These are phyloP conservation scores for Andrena chrysosceles DNA, from an alignment of 2,888 invertebrate species.

Conservation along the genomic window DNA sequence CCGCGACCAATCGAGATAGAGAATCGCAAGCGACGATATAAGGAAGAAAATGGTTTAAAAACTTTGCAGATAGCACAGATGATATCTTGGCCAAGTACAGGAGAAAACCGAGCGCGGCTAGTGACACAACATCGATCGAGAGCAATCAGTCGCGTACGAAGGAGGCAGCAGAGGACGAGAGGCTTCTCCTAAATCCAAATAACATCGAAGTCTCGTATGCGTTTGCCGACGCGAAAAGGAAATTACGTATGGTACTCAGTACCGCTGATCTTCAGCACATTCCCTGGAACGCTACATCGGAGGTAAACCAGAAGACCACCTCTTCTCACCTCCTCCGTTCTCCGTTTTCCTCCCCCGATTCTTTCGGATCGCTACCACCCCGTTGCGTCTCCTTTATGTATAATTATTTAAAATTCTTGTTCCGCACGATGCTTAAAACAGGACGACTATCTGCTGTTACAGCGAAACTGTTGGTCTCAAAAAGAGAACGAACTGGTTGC, in stretches of 20 bases:
- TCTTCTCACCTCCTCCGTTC: too few relatives aligned
- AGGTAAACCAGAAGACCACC: slow-evolving; percentile 67
- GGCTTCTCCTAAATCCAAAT: slow-evolving; percentile 86
- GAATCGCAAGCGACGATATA: not conserved
- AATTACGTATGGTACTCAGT: slow-evolving; percentile 95
- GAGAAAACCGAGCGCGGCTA: slow-evolving; percentile 88
- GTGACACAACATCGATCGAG: slow-evolving; percentile 85
- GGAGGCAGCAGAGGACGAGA: slow-evolving; percentile 84
- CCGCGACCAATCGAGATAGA: not conserved
- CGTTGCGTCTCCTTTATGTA: too few relatives aligned
- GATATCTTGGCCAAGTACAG: slow-evolving; percentile 98
- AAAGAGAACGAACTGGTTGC: slow-evolving; percentile 87
- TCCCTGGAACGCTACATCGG: slow-evolving; percentile 80
- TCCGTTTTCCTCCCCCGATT: too few relatives aligned
- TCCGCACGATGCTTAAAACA: not conserved
- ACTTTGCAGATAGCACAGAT: slow-evolving; percentile 90
- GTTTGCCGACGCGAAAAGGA: slow-evolving; percentile 92
- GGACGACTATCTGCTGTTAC: slow-evolving; percentile 33
- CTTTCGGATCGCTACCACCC: too few relatives aligned
- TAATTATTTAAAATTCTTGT: too few relatives aligned
- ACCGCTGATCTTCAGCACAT: slow-evolving; percentile 93
- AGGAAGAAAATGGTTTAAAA: not conserved
- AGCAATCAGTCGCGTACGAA: slow-evolving; percentile 84
- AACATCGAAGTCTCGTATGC: slow-evolving; percentile 87
- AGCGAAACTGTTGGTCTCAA: slow-evolving; percentile 84